Conservation (phyloP, 1,140 invertebrate species). For the Antheraea mylitta region DNA sequence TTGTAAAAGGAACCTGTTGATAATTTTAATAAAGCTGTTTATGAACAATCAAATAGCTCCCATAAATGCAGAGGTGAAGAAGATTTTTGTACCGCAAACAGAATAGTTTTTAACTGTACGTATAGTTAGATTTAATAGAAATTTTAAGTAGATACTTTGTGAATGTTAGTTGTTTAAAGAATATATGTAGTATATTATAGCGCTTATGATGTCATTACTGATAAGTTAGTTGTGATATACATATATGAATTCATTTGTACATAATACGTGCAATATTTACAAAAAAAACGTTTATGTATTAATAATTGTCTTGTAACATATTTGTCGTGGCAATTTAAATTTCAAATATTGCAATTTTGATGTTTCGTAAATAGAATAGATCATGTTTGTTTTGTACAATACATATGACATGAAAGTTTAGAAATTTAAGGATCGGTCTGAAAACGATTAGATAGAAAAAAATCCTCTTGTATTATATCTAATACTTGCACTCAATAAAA, state of each 20-base stretch:
- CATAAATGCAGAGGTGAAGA: neutral
- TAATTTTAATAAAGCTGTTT: neutral
- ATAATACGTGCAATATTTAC: neutral
- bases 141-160: conserved; percentile 61
- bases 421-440: neutral
- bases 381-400: neutral
- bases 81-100: neutral
- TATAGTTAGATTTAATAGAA: conserved; percentile 46
- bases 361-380: neutral
- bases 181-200: conserved; percentile 34
- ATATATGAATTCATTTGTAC: neutral
- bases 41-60: too few species aligned
- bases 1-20: too few species aligned
- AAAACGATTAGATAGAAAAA: neutral
- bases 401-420: neutral
- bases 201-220: conserved; percentile 33
- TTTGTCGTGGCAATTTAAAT: neutral
- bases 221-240: conserved; percentile 8
- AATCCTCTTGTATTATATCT: conserved; percentile 15
- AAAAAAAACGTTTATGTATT: neutral
- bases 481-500: neutral
- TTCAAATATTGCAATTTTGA: neutral
- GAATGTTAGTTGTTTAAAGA: conserved; percentile 56
- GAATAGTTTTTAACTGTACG: neutral
- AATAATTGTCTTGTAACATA: too few species aligned